Conservation (phyloP, 2,888 invertebrate genomes). For the Gerris lacustris region DNA sequence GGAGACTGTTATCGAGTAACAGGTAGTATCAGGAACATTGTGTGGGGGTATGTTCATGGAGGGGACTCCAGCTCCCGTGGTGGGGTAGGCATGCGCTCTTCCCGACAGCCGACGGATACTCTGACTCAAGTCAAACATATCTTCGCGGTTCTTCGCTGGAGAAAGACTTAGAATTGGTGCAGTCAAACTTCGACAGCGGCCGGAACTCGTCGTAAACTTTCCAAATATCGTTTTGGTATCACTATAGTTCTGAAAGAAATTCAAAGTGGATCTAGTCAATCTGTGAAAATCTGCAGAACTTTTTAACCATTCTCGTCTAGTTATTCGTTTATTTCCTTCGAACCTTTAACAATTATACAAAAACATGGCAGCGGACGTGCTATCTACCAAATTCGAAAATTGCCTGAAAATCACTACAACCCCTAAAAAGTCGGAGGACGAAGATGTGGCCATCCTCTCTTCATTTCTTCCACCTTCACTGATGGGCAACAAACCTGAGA, state of each 20-base stretch:
- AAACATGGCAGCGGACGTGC: constrained; percentile 58
- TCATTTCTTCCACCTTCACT: constrained; percentile 65
- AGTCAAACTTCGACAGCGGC: too few species aligned
- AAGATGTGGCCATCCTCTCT: constrained; percentile 75
- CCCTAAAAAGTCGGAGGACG: constrained; percentile 74
- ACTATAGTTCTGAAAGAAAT: too few species aligned
- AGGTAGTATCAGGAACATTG: neutral
- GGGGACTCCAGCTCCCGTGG: neutral
- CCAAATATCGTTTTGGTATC: too few species aligned
- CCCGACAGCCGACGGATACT: neutral
- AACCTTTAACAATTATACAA: neutral
- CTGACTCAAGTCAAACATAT: neutral
- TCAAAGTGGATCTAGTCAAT: too few species aligned
- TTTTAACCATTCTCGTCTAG: too few species aligned
- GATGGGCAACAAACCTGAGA: constrained; percentile 44
- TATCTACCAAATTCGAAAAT: constrained; percentile 57
- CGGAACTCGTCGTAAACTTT: too few species aligned
- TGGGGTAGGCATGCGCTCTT: neutral
- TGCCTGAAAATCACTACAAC: constrained; percentile 55
- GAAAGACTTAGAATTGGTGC: too few species aligned
- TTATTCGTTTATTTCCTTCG: too few species aligned
- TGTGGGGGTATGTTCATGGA: neutral
- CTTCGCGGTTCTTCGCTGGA: neutral
- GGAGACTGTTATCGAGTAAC: neutral
- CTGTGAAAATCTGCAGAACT: too few species aligned